A percentile compares a stretch with the other conserved stretches of the same genome.
Conservation (phyloP, 1,140 invertebrate species). For the Aphaenogaster floridana region DNA sequence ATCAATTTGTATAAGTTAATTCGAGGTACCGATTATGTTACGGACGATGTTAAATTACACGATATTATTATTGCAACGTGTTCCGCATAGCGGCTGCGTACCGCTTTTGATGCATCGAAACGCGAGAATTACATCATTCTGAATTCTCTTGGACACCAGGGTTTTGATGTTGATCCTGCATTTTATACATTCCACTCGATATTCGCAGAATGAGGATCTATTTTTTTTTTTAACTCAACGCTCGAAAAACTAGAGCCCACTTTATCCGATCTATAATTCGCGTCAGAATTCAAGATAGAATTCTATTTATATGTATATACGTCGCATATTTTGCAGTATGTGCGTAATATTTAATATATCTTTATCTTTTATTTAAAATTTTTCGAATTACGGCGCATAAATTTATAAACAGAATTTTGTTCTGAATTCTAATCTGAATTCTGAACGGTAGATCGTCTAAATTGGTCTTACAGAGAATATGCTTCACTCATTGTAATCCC, state of each 20-base stretch:
- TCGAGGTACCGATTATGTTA: conserved; percentile 10
- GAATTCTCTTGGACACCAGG: neutral
- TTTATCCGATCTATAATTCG: neutral
- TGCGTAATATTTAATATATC: neutral
- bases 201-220: neutral
- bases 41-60: neutral
- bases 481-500: neutral
- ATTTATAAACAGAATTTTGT: neutral
- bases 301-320: neutral
- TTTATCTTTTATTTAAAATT: neutral
- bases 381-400: neutral
- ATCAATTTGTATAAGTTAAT: conserved; percentile 52
- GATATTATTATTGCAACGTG: conserved; percentile 20
- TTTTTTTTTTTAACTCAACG: neutral
- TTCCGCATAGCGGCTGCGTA: neutral
- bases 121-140: neutral
- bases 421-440: neutral
- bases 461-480: neutral
- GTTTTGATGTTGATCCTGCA: neutral
- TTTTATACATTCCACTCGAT: neutral
- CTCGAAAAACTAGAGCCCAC: neutral
- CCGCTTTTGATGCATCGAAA: neutral
- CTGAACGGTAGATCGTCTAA: neutral
- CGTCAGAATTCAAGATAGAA: neutral
- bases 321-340: neutral